Conservation (phyloP, 2,797 vertebrate genomes). For the Myripristis jacobus region DNA sequence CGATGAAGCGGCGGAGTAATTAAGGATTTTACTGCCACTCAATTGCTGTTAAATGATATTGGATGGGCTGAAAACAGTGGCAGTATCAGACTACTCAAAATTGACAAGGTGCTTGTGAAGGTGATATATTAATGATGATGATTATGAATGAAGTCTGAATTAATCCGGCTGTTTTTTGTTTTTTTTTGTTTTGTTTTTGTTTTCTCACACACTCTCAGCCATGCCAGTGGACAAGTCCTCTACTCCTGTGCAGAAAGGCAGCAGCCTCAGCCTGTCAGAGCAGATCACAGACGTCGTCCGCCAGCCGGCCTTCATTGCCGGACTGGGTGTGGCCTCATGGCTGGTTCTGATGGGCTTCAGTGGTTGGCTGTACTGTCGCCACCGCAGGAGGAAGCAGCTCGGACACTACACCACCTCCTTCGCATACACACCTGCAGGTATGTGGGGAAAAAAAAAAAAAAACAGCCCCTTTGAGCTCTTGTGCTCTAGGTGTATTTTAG, state of each 20-base stretch:
- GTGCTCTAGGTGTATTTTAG: not conserved
- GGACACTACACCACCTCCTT: conserved; percentile 97
- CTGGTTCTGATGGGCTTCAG: conserved; percentile 84
- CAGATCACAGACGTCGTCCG: conserved; percentile 92
- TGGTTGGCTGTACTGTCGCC: conserved; percentile 84
- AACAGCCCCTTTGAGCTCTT: no score
- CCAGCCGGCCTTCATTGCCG: conserved; percentile 96
- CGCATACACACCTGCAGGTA: conserved; percentile 93
- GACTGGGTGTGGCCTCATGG: conserved; percentile 95
- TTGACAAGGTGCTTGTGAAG: not conserved
- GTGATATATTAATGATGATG: no score
- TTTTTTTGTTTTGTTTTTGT: not conserved
- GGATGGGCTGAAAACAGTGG: not conserved
- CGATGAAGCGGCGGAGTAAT: not conserved
- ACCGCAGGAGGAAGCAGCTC: conserved; percentile 90
- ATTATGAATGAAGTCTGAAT: not conserved
- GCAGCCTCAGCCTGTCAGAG: conserved; percentile 87
- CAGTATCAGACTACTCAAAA: not conserved
- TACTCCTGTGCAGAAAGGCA: conserved; percentile 69
- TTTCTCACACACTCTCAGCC: conserved; percentile 72
- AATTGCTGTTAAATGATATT: not conserved
- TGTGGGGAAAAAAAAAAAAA: not conserved
- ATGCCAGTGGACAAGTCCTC: conserved; percentile 67
- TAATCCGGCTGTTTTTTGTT: not conserved
- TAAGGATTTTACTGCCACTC: not conserved